Percentiles rank a stretch among this genome's conserved stretches.
phyloP scores from a whole-genome alignment of 2,797 vertebrate genomes.

The Pitangus sulphuratus region DNA sequence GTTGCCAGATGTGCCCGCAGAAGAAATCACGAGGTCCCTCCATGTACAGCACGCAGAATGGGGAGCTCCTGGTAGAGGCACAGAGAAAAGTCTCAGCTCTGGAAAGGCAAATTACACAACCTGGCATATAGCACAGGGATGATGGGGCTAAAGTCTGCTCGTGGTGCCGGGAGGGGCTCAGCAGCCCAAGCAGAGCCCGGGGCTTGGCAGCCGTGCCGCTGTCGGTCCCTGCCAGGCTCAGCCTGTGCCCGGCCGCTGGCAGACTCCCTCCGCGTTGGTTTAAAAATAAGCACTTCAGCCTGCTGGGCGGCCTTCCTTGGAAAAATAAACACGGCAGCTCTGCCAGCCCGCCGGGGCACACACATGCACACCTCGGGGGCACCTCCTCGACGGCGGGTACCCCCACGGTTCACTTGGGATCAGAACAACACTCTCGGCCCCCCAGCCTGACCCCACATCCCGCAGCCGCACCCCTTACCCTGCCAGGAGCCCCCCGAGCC shows the following conservation, averaged over 20 bases:
- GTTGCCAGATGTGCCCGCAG: not conserved
- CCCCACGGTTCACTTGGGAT: not conserved
- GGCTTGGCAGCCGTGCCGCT: not conserved
- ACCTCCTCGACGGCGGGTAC: not conserved
- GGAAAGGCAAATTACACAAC: not conserved
- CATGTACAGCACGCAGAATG: fast-evolving
- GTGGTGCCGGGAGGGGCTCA: not conserved
- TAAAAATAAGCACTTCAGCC: conserved; percentile 5
- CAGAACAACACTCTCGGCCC: not conserved
- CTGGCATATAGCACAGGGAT: fast-evolving
- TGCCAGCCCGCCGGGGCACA: not conserved
- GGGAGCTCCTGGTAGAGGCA: not conserved
- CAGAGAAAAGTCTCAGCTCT: not conserved
- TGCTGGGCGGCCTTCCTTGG: not conserved
- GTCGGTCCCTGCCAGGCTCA: not conserved
- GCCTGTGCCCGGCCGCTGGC: not conserved
- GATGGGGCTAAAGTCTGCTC: fast-evolving
- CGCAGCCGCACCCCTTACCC: not conserved
- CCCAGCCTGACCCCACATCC: not conserved
- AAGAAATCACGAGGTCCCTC: not conserved
- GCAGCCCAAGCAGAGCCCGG: not conserved
- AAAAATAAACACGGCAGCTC: not conserved
- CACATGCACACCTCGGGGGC: not conserved
- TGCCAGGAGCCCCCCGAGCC: not conserved
- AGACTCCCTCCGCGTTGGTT: not conserved